phyloP scores from a whole-genome alignment of 2,888 invertebrate genomes.

The Tromatobia lineatoria region DNA sequence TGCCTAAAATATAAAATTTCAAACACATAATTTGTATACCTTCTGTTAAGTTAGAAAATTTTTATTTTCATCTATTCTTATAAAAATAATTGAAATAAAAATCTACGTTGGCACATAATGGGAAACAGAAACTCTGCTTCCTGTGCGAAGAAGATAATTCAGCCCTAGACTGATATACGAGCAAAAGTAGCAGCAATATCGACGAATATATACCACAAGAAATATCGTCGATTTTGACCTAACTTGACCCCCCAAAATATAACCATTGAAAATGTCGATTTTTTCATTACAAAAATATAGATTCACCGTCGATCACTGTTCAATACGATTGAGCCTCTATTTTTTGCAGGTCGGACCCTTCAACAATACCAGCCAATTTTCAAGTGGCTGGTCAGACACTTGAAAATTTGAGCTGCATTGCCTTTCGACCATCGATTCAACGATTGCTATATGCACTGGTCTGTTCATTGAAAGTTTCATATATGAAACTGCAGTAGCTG shows the following conservation, averaged over 20 bases:
- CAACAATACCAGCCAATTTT: conserved; percentile 2
- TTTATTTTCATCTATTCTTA: no score
- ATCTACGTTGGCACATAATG: no score
- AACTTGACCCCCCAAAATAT: not conserved
- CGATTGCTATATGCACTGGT: conserved; percentile 1
- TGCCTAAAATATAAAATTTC: no score
- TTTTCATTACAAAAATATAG: not conserved
- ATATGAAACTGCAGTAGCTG: not conserved
- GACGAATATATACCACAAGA: not conserved
- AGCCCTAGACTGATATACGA: no score
- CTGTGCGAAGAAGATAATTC: no score
- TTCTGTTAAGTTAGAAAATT: no score
- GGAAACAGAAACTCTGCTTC: no score
- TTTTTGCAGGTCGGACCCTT: not conserved
- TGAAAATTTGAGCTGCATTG: conserved; percentile 18
- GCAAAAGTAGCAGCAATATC: not conserved
- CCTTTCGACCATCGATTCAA: conserved; percentile 14
- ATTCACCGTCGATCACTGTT: not conserved
- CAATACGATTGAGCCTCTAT: not conserved
- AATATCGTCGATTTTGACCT: not conserved
- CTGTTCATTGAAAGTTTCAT: conserved; percentile 4
- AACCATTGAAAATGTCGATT: not conserved
- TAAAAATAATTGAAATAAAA: no score
- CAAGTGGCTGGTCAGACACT: conserved; percentile 11
- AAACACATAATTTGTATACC: no score